Conservation (phyloP, 2,888 invertebrate species). For the Ceraclea dissimilis region DNA sequence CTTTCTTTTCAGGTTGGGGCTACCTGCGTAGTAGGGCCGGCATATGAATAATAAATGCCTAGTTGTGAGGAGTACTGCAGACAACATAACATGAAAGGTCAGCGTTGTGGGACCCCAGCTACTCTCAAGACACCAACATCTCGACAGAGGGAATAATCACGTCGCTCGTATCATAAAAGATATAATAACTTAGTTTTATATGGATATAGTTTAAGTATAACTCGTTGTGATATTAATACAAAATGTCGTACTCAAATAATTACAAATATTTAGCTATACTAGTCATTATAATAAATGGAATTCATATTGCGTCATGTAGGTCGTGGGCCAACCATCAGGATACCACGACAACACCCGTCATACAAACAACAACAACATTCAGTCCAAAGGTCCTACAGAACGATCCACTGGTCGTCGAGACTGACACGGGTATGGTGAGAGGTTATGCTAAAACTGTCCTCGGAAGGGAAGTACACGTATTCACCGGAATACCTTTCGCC, state of each 20-base stretch:
- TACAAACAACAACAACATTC: constrained; percentile 37
- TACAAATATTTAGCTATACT: constrained; percentile 8
- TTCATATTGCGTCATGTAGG: constrained; percentile 34
- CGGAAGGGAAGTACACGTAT: constrained; percentile 80
- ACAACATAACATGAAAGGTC: neutral
- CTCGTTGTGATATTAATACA: constrained; percentile 5
- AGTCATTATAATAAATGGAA: constrained; percentile 29
- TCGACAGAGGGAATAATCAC: neutral
- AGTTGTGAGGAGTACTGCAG: neutral
- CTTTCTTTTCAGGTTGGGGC: neutral
- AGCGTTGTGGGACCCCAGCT: neutral
- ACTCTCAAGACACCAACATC: neutral
- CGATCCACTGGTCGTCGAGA: constrained; percentile 77
- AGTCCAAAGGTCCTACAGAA: constrained; percentile 46
- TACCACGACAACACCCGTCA: constrained; percentile 45
- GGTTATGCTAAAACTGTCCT: constrained; percentile 75
- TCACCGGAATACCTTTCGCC: constrained; percentile 85
- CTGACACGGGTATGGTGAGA: constrained; percentile 72
- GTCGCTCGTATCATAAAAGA: neutral
- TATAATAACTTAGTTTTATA: neutral
- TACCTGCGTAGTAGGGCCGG: too few relatives aligned
- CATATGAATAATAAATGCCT: too few relatives aligned
- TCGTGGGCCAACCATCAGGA: constrained; percentile 50
- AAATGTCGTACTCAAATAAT: constrained; percentile 15
- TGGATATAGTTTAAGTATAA: neutral